These are phyloP conservation scores for Papilio xuthus DNA, from an alignment of 1,140 invertebrate species.

Conservation along the genomic window DNA sequence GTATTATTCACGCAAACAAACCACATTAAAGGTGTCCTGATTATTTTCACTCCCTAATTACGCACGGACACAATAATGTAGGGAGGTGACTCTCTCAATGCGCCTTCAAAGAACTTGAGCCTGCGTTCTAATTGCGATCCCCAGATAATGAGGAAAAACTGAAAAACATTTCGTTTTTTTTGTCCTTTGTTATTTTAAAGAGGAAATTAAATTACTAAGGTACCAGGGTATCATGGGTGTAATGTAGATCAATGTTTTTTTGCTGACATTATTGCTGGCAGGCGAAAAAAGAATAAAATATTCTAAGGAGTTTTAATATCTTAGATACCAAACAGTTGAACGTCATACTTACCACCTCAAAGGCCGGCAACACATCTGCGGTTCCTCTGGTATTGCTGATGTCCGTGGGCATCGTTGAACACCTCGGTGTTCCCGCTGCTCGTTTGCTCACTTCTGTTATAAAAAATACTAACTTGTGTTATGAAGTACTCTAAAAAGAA, in stretches of 20 bases:
- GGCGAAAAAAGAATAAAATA: background rate
- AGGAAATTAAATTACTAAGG: background rate
- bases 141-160: conserved; percentile 16
- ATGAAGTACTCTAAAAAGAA: too few species aligned
- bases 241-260: background rate
- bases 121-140: conserved; percentile 16
- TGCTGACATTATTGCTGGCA: background rate
- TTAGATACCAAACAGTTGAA: background rate
- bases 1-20: conserved; percentile 18
- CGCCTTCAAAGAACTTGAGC: conserved; percentile 18
- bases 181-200: background rate
- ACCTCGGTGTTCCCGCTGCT: too few species aligned
- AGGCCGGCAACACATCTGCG: too few species aligned
- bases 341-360: too few species aligned
- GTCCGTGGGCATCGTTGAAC: too few species aligned
- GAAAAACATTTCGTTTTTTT: conserved; percentile 17
- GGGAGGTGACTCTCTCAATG: background rate
- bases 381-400: too few species aligned
- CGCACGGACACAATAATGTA: conserved; percentile 19
- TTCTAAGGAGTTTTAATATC: background rate
- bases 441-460: too few species aligned
- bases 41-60: conserved; percentile 13
- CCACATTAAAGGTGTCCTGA: conserved; percentile 11
- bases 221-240: background rate
- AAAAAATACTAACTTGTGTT: too few species aligned